Conservation (phyloP, 2,113 vertebrate genomes). For the Sebastes schlegelii region DNA sequence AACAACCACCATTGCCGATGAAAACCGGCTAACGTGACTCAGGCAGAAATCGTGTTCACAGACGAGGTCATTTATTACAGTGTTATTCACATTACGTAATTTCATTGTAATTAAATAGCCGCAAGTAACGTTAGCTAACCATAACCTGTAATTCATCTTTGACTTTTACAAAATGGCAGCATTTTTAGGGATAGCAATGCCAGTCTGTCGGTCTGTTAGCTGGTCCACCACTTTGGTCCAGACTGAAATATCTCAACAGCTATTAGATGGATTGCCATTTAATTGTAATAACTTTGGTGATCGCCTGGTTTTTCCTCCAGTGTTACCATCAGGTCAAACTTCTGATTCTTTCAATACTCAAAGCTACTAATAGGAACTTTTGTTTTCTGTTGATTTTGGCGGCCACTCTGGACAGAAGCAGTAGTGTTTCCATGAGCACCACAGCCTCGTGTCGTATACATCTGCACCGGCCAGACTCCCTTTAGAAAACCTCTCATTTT, state of each 20-base stretch:
- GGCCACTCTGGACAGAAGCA: too few relatives aligned
- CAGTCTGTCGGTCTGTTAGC: not conserved
- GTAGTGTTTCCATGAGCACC: too few relatives aligned
- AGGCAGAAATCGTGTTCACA: not conserved
- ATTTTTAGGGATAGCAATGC: too few relatives aligned
- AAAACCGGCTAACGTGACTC: not conserved
- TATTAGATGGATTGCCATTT: not conserved
- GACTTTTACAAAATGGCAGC: not conserved
- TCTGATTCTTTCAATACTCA: too few relatives aligned
- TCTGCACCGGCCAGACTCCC: too few relatives aligned
- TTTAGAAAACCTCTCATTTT: too few relatives aligned
- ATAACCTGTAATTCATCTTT: not conserved
- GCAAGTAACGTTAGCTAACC: not conserved
- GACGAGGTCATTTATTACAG: not conserved
- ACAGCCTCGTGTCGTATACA: too few relatives aligned
- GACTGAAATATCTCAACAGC: not conserved
- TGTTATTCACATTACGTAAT: not conserved
- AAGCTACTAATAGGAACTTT: too few relatives aligned
- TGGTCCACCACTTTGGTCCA: not conserved
- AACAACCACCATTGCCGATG: not conserved
- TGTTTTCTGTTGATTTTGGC: too few relatives aligned
- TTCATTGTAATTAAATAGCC: not conserved
- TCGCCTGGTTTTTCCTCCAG: not conserved
- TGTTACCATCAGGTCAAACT: not conserved
- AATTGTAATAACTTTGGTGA: not conserved